These are phyloP conservation scores for Menura novaehollandiae DNA, from an alignment of 2,113 vertebrate species.

Conservation along the genomic window DNA sequence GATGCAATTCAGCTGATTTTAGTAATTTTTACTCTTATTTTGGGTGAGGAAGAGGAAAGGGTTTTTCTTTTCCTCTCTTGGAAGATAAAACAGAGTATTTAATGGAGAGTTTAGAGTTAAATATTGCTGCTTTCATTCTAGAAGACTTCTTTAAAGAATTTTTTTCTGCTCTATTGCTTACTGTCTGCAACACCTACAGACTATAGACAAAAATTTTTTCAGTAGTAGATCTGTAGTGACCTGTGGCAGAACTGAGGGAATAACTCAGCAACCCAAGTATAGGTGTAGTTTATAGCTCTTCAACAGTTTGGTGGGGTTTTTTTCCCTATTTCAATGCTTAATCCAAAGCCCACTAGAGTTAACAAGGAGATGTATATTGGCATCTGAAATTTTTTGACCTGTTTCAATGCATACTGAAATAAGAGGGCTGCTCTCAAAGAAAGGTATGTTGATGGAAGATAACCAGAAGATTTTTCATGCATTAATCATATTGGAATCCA, in stretches of 20 bases:
- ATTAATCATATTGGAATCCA: not conserved
- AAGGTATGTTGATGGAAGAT: not conserved
- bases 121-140: not conserved
- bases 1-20: not conserved
- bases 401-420: not conserved
- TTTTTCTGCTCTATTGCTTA: not conserved
- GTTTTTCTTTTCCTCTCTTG: not conserved
- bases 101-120: not conserved
- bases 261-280: not conserved
- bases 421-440: not conserved
- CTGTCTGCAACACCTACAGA: not conserved
- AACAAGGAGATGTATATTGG: not conserved
- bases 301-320: fast-evolving
- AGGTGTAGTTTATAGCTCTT: not conserved
- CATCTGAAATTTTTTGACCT: not conserved
- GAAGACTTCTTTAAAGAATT: not conserved
- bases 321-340: not conserved
- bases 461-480: not conserved
- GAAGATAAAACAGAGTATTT: not conserved
- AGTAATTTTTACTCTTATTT: not conserved
- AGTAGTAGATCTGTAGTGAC: not conserved
- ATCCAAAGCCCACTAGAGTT: not conserved
- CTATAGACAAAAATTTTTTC: not conserved
- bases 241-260: not conserved
- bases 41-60: not conserved